phyloP scores from a whole-genome alignment of 2,797 vertebrate species.

The Emys orbicularis region DNA sequence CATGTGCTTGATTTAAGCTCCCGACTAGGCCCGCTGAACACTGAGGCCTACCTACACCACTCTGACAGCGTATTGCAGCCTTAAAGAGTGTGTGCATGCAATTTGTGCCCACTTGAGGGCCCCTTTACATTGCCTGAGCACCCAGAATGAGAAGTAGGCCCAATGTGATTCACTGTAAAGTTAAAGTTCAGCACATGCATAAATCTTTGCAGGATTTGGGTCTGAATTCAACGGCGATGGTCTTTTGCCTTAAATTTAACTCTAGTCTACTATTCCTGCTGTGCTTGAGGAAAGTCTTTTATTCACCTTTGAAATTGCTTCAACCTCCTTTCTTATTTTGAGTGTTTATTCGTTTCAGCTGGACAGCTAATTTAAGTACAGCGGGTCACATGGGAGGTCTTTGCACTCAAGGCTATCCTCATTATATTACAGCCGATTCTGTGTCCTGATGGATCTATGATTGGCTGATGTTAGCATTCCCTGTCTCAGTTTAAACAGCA shows the following conservation, averaged over 20 bases:
- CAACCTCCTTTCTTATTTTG: background rate
- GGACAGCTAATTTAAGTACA: conserved; percentile 3
- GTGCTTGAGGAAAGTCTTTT: background rate
- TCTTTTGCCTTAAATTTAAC: background rate
- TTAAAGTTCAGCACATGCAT: background rate
- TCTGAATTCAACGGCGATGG: background rate
- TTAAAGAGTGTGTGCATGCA: background rate
- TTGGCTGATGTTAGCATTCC: conserved; percentile 1
- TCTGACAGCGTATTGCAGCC: background rate
- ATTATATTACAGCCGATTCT: background rate
- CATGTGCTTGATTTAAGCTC: background rate
- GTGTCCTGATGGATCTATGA: conserved; percentile 3
- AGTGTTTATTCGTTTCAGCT: background rate
- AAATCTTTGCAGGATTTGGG: background rate
- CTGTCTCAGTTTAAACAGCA: conserved; percentile 46
- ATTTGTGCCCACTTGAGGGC: too few relatives aligned
- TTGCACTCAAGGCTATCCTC: background rate
- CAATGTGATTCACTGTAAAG: accelerated
- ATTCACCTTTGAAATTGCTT: background rate
- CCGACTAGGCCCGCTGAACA: background rate
- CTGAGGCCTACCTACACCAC: background rate
- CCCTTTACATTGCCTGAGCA: background rate
- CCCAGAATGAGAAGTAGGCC: background rate
- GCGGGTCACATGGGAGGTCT: background rate
- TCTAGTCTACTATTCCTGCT: background rate